Evolutionary conservation across 2,888 invertebrate species (phyloP), one percentile per base, ranked within the genome.

Genomic region (Lasioglossum pauxillum): DNA sequence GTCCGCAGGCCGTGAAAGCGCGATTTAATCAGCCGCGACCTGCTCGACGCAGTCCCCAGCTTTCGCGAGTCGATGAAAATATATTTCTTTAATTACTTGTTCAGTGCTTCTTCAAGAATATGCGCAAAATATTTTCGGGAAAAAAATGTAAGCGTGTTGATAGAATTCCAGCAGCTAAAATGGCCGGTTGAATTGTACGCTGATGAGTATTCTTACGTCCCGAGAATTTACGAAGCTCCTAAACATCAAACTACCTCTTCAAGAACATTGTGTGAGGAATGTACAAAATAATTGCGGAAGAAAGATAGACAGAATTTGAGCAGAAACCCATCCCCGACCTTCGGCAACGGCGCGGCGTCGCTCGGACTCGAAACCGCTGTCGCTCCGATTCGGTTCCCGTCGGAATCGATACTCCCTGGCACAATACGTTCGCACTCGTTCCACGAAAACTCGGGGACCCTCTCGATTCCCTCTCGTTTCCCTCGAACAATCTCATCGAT

Each of bases 361-460:
- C 27, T n/a, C n/a, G n/a, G 79, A 31, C 23, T 53, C 71, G 71
- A 49, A 76, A 41, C 49, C 64, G 69, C 71, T 23, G 44, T 44
- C 41, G 75, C 14, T 27, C 27, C 53, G 64, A 67, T 57, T 84
- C 78, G 53, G 80, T 81, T 84, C 10, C 85, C 85, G 78, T 86
- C 84, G 81, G 81, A 85, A 84, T 84, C 84, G 84, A 80, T 78
- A 80, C 75, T n/a, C 69, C 46, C 64, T 72, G 27, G 53, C 77
- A 53, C 76, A 72, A 82, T 71, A 72, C 38, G 57, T 44, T 69
- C 44, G 71, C 60, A 82, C 76, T 71, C 60, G 81, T 81, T 64
- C 23, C 16, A n/a, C 60, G 64, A 72, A 60, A 83, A 44, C 57
- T 83, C n/a, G 44, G 57, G 27, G 64, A 44, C 38, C 41, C 41